Percentiles rank a stretch among this genome's conserved stretches.
These are phyloP conservation scores for Fragum fragum DNA, from an alignment of 2,888 invertebrate genomes.

Conservation along the genomic window DNA sequence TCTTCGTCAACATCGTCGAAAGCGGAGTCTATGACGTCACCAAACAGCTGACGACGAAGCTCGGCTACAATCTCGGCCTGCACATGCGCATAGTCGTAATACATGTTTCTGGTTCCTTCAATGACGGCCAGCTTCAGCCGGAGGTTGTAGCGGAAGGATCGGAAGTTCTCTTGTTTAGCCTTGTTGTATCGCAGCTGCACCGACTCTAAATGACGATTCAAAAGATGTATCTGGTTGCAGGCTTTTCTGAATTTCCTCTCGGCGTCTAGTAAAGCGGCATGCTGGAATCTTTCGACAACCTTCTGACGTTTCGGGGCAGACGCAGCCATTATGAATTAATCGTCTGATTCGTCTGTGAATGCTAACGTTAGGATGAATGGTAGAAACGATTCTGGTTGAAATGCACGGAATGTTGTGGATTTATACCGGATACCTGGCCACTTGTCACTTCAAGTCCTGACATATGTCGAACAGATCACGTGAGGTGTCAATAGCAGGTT, in stretches of 20 bases:
- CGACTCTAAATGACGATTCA: slow-evolving; percentile 72
- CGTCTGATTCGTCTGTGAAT: neutral
- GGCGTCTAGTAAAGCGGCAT: slow-evolving; percentile 14
- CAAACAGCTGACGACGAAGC: slow-evolving; percentile 55
- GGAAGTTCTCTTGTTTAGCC: slow-evolving; percentile 71
- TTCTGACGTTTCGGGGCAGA: neutral
- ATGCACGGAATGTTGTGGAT: too few species aligned
- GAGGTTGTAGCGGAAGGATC: slow-evolving; percentile 76
- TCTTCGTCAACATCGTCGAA: neutral
- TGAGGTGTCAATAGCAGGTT: neutral
- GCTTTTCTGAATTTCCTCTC: slow-evolving; percentile 72
- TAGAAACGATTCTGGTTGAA: too few species aligned
- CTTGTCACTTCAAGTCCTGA: slow-evolving; percentile 3
- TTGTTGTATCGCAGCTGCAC: slow-evolving; percentile 71
- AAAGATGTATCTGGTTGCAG: slow-evolving; percentile 74
- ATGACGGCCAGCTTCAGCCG: slow-evolving; percentile 75
- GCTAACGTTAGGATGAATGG: neutral
- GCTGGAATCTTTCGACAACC: slow-evolving; percentile 10
- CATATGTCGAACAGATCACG: slow-evolving; percentile 6
- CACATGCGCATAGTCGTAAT: slow-evolving; percentile 76
- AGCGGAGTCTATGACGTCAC: slow-evolving; percentile 14
- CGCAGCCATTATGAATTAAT: neutral
- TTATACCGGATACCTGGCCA: neutral
- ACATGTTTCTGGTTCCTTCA: slow-evolving; percentile 80
- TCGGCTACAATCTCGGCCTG: slow-evolving; percentile 72